Percentiles rank a stretch among this genome's conserved stretches.
Evolutionary conservation across 1,140 invertebrate genomes (phyloP).

Genomic region (Scylla paramamosain): DNA sequence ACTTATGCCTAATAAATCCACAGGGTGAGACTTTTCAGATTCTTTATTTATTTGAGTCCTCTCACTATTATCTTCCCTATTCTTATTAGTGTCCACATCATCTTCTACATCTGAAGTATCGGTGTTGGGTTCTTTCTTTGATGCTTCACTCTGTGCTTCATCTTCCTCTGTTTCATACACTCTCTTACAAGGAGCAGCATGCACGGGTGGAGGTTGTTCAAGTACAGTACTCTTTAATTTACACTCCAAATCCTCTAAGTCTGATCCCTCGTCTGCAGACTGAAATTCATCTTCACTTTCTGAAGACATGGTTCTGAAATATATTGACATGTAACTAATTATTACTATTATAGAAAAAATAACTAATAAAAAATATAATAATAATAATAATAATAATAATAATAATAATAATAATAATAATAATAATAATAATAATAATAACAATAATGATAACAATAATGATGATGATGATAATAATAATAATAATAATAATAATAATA

Average conservation of each 20-base stretch:
- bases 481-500: no score
- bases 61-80: no score
- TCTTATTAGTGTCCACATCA: background rate
- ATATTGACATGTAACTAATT: no score
- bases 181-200: background rate
- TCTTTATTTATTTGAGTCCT: no score
- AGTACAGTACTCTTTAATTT: background rate
- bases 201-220: background rate
- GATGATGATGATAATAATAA: no score
- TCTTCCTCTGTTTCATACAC: background rate
- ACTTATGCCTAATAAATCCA: background rate
- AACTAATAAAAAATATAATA: no score
- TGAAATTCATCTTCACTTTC: slow-evolving; percentile 77
- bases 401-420: no score
- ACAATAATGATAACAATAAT: no score
- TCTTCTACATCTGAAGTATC: background rate
- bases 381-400: no score
- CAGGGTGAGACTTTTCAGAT: background rate
- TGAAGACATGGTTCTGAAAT: slow-evolving; percentile 73
- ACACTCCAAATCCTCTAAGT: slow-evolving; percentile 56
- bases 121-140: background rate
- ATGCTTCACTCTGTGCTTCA: background rate
- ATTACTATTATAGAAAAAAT: no score
- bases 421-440: no score
- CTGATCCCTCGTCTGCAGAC: slow-evolving; percentile 75